A percentile compares a stretch with the other conserved stretches of the same genome.
Evolutionary conservation across 2,113 vertebrate species (phyloP).

Genomic region (Centropus unirufus): DNA sequence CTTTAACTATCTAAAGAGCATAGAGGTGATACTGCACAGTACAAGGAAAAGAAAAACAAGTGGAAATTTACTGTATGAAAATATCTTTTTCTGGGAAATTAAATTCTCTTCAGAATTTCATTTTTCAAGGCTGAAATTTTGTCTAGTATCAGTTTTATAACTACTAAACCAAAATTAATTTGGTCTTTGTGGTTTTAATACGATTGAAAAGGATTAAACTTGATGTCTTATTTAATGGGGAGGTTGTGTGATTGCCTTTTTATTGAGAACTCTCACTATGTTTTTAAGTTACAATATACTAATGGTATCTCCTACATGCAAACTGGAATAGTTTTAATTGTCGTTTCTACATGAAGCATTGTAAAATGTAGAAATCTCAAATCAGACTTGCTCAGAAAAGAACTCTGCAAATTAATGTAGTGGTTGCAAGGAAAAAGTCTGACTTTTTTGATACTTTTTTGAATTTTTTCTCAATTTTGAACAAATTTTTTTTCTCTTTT

Average conservation of each 20-base stretch:
- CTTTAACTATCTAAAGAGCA: background rate
- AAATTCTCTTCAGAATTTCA: background rate
- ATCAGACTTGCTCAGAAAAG: background rate
- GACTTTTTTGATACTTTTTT: background rate
- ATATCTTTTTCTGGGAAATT: background rate
- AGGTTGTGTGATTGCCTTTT: background rate
- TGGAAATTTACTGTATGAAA: background rate
- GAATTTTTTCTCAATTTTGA: background rate
- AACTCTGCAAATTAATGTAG: background rate
- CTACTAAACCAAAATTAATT: background rate
- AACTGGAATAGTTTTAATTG: background rate
- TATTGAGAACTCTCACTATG: background rate
- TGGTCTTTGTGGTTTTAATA: background rate
- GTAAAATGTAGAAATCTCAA: background rate
- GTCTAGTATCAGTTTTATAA: background rate
- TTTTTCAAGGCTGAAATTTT: background rate
- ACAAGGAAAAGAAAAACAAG: background rate
- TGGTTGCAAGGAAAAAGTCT: background rate
- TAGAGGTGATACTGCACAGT: background rate
- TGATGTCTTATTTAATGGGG: background rate
- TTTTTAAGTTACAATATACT: background rate
- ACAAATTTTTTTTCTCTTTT: background rate
- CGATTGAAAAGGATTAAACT: background rate
- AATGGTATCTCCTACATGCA: background rate
- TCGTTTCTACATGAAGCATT: background rate